These are phyloP conservation scores for Drosophila colorata DNA, from an alignment of 2,888 invertebrate species.

Conservation along the genomic window DNA sequence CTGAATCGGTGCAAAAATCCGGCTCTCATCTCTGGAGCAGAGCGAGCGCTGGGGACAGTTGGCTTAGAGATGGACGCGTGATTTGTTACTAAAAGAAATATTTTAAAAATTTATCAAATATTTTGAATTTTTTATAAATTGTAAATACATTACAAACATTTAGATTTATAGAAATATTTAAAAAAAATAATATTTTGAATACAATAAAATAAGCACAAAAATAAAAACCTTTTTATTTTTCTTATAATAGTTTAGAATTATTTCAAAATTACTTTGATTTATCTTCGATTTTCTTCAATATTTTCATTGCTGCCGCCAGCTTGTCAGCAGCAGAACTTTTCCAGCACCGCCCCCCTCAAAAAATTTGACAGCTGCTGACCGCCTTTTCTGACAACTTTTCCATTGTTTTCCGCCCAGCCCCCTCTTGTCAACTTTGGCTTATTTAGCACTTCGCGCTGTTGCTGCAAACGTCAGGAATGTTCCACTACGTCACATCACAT, in stretches of 20 bases:
- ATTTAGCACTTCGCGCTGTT: slow-evolving; percentile 40
- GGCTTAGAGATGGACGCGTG: neutral
- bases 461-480: slow-evolving; percentile 80
- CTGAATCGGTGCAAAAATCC: neutral
- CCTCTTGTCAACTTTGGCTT: slow-evolving; percentile 17
- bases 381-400: neutral
- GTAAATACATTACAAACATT: too few species aligned
- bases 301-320: neutral
- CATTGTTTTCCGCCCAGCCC: neutral
- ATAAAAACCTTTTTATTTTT: too few species aligned
- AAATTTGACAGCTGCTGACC: neutral
- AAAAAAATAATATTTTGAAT: too few species aligned
- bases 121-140: too few species aligned
- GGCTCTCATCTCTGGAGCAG: too few species aligned
- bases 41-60: too few species aligned
- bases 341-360: neutral
- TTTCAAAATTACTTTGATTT: neutral
- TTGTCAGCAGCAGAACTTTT: neutral
- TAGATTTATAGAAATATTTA: neutral
- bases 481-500: slow-evolving; percentile 85
- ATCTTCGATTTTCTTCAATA: neutral
- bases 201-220: too few species aligned
- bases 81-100: neutral
- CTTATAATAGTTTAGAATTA: too few species aligned
- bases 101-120: too few species aligned